Evolutionary conservation across 1,140 invertebrate species (phyloP).

Genomic region (Tribolium madens): DNA sequence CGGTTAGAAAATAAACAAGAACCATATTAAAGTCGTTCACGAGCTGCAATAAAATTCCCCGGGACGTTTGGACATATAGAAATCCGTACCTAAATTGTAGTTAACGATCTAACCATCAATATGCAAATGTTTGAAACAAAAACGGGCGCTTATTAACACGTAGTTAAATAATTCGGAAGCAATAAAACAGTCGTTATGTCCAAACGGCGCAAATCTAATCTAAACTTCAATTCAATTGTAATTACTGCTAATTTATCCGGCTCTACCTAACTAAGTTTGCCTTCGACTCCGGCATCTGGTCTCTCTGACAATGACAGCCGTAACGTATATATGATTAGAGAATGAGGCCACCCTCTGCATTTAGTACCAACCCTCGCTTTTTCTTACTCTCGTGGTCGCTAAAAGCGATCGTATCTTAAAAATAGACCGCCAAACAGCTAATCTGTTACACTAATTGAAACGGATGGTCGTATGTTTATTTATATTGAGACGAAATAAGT

Average conservation of each 20-base stretch:
- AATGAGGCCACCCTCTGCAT: slow-evolving; percentile 1
- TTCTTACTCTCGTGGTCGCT: not conserved
- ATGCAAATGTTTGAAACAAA: slow-evolving; percentile 36
- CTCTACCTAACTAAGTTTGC: slow-evolving; percentile 53
- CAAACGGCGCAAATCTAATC: slow-evolving; percentile 49
- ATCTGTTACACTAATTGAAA: slow-evolving; percentile 44
- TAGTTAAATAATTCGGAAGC: slow-evolving; percentile 34
- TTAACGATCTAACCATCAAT: slow-evolving; percentile 26
- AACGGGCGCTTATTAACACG: slow-evolving; percentile 29
- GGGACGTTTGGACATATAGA: not conserved
- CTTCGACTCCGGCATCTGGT: slow-evolving; percentile 40
- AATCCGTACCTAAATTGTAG: not conserved
- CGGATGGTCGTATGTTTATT: slow-evolving; percentile 35
- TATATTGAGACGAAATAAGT: slow-evolving; percentile 25
- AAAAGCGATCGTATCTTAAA: not conserved
- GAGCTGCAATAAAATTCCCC: not conserved
- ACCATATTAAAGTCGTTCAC: not conserved
- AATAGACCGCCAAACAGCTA: slow-evolving; percentile 20
- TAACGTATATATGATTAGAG: slow-evolving; percentile 52
- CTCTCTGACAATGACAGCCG: slow-evolving; percentile 51
- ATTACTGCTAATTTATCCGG: slow-evolving; percentile 55
- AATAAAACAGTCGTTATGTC: slow-evolving; percentile 53
- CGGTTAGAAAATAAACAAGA: not conserved
- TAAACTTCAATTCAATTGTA: slow-evolving; percentile 56
- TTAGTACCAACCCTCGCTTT: slow-evolving; percentile 2